Base-by-base conservation (phyloP, 2,888 invertebrate species). In the Napeogenes inachia region DNA sequence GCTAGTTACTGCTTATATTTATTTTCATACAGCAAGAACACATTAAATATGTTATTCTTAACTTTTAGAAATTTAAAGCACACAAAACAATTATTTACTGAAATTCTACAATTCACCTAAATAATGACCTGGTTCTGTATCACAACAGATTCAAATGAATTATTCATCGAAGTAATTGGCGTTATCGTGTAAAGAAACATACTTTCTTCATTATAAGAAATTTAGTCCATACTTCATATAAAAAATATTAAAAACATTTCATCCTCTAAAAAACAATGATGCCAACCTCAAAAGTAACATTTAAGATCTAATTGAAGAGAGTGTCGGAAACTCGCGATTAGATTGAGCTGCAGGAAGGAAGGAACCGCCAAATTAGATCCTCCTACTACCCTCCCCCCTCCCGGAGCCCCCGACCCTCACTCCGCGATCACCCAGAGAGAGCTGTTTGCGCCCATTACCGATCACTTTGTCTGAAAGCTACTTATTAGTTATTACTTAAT, bases 301-400 rank as follows among this genome's bases (percentile, higher is more conserved):
- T 50, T 30, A 50, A 50, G 50, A 21, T 50, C 57, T 68, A 68
- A 70, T 66, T 64, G 62, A 64, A 58, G 66, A 60, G 61, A 59
- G 61, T 55, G 65, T 59, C 75, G 78, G 78, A 79, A 75, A 66
- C 67, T 60, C 69, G 70, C 75, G 75, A 76, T 78, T 75, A 79
- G 74, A 75, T 73, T 71, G 69, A 72, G 73, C 82, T 75, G 77
- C 80, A 77, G 81, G 83, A 80, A 87, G 87, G 89, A 88, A 85
- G 85, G 89, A 87, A 85, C 82, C 80, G 81, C 81, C 79, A 83
- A 91, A 89, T 90, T 84, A 84, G 83, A 74, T 77, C 74, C 72
- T 76, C 72, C 77, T 75, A 77, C 74, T 75, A 67, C 70, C 70
- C 72, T 74, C 70, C 72, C 70, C 72, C 71, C 76, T 75, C 76